Conservation (phyloP, 2,113 vertebrate genomes). For the Rhombomys opimus region DNA sequence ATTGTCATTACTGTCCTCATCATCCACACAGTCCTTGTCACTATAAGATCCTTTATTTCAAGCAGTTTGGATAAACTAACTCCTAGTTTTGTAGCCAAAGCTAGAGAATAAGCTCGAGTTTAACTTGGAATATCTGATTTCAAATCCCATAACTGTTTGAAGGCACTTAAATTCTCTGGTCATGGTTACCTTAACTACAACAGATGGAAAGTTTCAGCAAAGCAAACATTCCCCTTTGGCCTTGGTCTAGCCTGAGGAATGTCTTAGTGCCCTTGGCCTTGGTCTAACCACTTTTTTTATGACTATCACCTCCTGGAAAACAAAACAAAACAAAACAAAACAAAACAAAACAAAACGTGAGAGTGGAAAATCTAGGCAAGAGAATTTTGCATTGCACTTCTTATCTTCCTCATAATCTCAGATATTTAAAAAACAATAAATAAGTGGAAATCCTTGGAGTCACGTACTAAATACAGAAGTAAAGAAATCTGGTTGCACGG, state of each 20-base stretch:
- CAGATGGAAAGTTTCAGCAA: background rate
- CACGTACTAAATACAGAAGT: background rate
- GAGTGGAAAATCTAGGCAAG: background rate
- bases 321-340: too few relatives aligned
- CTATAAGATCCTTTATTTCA: background rate
- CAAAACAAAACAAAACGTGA: background rate
- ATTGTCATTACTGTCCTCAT: too few relatives aligned
- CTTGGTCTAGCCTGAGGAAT: background rate
- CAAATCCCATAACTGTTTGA: background rate
- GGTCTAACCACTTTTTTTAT: background rate
- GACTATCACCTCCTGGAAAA: background rate
- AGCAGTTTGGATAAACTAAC: background rate
- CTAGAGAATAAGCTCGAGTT: background rate
- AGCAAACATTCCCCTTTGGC: background rate
- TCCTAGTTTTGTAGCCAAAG: background rate
- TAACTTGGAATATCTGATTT: conserved; percentile 6
- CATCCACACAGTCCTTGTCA: background rate
- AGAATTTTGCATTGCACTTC: background rate
- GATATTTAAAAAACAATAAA: background rate
- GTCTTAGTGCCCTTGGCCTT: too few relatives aligned
- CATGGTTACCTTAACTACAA: background rate
- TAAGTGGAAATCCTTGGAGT: background rate
- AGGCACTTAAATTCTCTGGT: background rate
- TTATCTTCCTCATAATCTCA: background rate
- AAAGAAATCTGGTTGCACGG: background rate